Conservation (phyloP, 2,888 invertebrate species). For the Lasioglossum leucozonium region DNA sequence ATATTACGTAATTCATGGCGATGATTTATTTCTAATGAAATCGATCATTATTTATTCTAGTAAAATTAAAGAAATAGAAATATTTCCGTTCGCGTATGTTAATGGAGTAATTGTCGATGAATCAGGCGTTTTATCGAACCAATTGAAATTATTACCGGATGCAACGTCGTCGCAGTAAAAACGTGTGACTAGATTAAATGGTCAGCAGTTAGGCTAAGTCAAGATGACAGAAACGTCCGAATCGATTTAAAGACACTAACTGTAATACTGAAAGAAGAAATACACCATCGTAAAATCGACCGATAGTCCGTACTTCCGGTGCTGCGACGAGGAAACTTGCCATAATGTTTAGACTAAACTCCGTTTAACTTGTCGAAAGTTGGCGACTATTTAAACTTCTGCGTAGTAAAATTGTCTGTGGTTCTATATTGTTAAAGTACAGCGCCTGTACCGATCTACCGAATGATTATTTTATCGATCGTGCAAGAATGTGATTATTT, state of each 20-base stretch:
- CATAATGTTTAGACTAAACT: background rate
- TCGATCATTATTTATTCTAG: background rate
- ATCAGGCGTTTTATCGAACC: background rate
- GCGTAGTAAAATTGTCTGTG: background rate
- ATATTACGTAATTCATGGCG: too few relatives aligned
- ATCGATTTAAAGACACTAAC: background rate
- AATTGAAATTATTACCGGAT: background rate
- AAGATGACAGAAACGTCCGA: background rate
- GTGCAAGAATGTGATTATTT: background rate
- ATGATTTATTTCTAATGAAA: background rate
- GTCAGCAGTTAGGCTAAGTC: background rate
- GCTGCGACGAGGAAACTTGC: background rate
- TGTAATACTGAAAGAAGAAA: background rate
- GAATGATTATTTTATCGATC: background rate
- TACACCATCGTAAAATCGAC: background rate
- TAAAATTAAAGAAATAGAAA: background rate
- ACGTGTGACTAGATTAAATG: background rate
- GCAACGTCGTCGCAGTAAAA: background rate
- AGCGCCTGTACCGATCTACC: background rate
- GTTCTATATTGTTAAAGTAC: background rate
- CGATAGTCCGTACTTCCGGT: background rate
- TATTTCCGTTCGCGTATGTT: background rate
- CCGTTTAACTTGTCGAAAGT: background rate
- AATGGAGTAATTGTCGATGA: background rate
- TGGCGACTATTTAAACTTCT: background rate